These are phyloP conservation scores for Mormyrops attenuatus DNA, from an alignment of 2,797 vertebrate genomes.

Conservation along the genomic window DNA sequence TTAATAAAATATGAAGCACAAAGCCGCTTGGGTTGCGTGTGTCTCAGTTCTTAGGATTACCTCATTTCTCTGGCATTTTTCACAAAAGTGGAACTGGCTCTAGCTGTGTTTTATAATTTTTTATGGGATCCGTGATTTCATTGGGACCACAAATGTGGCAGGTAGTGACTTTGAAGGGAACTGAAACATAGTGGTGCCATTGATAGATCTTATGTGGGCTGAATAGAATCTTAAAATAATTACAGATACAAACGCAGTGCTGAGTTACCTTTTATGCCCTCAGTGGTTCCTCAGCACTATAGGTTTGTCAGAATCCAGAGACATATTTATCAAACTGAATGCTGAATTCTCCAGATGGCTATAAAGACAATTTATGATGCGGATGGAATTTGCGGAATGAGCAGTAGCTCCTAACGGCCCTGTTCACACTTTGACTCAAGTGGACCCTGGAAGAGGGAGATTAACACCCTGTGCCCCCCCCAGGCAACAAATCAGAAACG, in stretches of 20 bases:
- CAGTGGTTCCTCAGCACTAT: background rate
- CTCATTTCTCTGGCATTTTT: constrained; percentile 2
- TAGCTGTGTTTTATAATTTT: background rate
- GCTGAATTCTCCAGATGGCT: constrained; percentile 2
- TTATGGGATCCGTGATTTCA: background rate
- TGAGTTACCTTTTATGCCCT: background rate
- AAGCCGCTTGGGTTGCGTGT: background rate
- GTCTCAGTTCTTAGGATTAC: background rate
- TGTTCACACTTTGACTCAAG: constrained; percentile 14
- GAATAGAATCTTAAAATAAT: background rate
- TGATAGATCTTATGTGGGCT: background rate
- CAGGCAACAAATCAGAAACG: constrained; percentile 13
- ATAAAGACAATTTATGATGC: background rate
- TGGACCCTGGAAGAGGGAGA: constrained; percentile 3
- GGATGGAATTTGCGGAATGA: background rate
- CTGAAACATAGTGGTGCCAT: background rate
- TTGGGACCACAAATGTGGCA: background rate
- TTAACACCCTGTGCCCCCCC: constrained; percentile 2
- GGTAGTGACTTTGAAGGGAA: background rate
- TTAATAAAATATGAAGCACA: background rate
- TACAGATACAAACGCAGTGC: background rate
- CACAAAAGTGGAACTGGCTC: background rate
- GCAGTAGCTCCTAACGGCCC: background rate
- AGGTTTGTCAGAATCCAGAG: background rate
- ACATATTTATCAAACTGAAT: background rate